Conservation (phyloP, 2,113 vertebrate species). For the Pagrus major region DNA sequence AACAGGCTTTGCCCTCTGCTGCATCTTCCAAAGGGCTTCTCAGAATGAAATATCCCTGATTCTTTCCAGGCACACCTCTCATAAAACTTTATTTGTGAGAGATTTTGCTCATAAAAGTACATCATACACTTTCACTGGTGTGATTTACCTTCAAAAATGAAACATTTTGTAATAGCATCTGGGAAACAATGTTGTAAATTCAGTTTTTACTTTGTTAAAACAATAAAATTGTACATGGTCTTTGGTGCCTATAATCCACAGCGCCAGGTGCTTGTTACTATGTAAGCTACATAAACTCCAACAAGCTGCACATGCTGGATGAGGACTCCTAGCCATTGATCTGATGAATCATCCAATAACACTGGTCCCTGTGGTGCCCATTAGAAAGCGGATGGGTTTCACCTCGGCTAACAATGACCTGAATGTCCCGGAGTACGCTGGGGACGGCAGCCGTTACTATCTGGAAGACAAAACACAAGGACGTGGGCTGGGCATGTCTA, state of each 20-base stretch:
- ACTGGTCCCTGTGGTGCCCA: slow-evolving; percentile 49
- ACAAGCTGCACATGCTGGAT: slow-evolving; percentile 27
- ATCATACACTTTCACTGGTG: slow-evolving; percentile 49
- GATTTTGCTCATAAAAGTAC: slow-evolving; percentile 60
- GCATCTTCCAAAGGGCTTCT: slow-evolving; percentile 27
- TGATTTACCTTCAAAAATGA: slow-evolving; percentile 62
- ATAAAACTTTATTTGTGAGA: slow-evolving; percentile 68
- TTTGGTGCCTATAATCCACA: slow-evolving; percentile 27
- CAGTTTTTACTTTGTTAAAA: slow-evolving; percentile 43
- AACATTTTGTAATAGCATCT: slow-evolving; percentile 58
- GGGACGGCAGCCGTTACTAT: slow-evolving; percentile 13
- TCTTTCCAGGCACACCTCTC: slow-evolving; percentile 43
- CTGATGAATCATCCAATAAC: slow-evolving; percentile 78
- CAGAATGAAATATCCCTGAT: slow-evolving; percentile 27
- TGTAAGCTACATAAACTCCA: slow-evolving; percentile 31
- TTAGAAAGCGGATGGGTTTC: slow-evolving; percentile 55
- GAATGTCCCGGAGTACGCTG: neutral
- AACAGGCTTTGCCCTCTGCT: slow-evolving; percentile 40
- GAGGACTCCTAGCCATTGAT: slow-evolving; percentile 49
- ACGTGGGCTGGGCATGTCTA: slow-evolving; percentile 8
- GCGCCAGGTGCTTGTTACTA: slow-evolving; percentile 37
- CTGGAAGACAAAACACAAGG: slow-evolving; percentile 30
- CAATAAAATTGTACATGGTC: slow-evolving; percentile 29
- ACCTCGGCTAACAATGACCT: slow-evolving; percentile 51
- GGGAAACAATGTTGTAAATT: slow-evolving; percentile 41